Conservation (phyloP, 2,888 invertebrate species). For the Bombylius major region DNA sequence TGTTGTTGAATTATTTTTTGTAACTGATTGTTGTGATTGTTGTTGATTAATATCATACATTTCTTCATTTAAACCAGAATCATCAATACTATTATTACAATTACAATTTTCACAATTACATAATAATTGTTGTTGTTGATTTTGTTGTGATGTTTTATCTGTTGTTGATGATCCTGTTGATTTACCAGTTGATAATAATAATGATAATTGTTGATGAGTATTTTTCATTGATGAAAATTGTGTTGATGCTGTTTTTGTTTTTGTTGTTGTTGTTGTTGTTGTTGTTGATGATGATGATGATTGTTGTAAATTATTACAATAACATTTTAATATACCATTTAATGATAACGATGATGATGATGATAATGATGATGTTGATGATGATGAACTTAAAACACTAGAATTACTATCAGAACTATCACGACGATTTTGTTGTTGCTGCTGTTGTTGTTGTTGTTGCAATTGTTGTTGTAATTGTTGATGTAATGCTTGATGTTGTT, state of each 20-base stretch:
- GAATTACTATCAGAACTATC: conserved; percentile 36
- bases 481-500: conserved; percentile 6
- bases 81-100: conserved; percentile 20
- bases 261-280: conserved; percentile 10
- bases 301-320: conserved; percentile 15
- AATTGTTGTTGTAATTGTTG: background rate
- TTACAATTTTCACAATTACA: conserved; percentile 13
- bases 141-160: conserved; percentile 11
- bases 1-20: conserved; percentile 14
- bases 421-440: conserved; percentile 27
- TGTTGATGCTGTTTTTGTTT: background rate
- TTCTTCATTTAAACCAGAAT: conserved; percentile 34
- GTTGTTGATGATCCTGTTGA: background rate
- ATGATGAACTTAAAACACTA: conserved; percentile 30
- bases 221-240: no score
- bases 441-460: conserved; percentile 18
- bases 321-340: conserved; percentile 25
- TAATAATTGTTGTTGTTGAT: conserved; percentile 37
- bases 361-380: conserved; percentile 18
- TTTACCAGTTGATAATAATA: conserved; percentile 14
- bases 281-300: conserved; percentile 11
- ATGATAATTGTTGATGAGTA: conserved; percentile 8
- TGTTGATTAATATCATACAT: conserved; percentile 19
- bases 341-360: conserved; percentile 14
- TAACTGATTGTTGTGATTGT: conserved; percentile 20